phyloP scores from a whole-genome alignment of 1,140 invertebrate species.

The Aporrectodea caliginosa region DNA sequence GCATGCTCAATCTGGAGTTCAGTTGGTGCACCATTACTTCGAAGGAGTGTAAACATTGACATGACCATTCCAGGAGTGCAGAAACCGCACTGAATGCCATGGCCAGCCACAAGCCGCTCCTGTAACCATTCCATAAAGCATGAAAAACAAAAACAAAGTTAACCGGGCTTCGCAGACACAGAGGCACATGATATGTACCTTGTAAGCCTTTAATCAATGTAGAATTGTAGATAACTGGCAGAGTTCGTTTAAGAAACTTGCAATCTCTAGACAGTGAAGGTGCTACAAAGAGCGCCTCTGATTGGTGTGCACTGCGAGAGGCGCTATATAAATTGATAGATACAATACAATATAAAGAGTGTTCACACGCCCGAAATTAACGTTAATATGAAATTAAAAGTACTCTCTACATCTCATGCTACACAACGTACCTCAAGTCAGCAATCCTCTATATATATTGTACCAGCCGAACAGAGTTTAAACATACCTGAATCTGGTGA shows the following conservation, averaged over 20 bases:
- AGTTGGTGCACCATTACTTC: conserved; percentile 54
- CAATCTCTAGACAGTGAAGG: too few species aligned
- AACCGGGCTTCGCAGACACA: too few species aligned
- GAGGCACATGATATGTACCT: too few species aligned
- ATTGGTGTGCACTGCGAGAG: not conserved
- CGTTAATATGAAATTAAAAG: not conserved
- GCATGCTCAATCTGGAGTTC: conserved; percentile 26
- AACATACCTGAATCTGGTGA: conserved; percentile 40
- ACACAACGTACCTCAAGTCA: too few species aligned
- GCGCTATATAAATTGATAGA: not conserved
- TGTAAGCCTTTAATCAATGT: too few species aligned
- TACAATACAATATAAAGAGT: not conserved
- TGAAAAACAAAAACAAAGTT: too few species aligned
- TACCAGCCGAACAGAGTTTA: not conserved
- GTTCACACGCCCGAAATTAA: not conserved
- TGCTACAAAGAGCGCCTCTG: too few species aligned
- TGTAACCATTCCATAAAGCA: conserved; percentile 36
- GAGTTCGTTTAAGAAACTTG: too few species aligned
- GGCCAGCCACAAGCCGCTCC: conserved; percentile 25
- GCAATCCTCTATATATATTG: too few species aligned
- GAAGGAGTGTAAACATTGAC: conserved; percentile 35
- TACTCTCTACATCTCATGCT: not conserved
- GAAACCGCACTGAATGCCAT: conserved; percentile 37
- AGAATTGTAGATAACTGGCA: too few species aligned
- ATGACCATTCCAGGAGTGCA: conserved; percentile 39